Evolutionary conservation across 2,113 vertebrate species (phyloP).

Genomic region (Podiceps cristatus): DNA sequence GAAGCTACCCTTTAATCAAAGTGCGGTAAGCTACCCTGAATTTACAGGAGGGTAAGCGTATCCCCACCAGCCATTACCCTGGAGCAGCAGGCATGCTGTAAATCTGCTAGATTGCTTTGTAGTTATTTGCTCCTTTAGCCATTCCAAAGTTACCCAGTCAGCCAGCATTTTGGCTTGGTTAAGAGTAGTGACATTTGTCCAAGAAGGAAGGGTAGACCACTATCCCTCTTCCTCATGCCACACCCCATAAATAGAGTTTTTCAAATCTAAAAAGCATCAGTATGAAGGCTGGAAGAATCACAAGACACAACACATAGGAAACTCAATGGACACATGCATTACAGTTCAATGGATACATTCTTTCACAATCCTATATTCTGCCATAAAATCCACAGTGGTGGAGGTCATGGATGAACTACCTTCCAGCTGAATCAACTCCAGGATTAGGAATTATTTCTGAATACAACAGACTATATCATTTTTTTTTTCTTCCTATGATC

Average conservation of each 20-base stretch:
- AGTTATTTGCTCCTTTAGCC: background rate
- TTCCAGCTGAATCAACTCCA: background rate
- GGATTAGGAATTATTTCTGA: background rate
- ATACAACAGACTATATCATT: background rate
- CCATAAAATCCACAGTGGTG: background rate
- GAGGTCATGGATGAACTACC: background rate
- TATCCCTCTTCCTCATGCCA: background rate
- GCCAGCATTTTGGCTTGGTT: background rate
- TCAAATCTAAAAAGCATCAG: background rate
- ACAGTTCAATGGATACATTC: background rate
- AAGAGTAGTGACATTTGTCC: background rate
- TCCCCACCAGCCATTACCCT: background rate
- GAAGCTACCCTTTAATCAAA: background rate
- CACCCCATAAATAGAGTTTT: background rate
- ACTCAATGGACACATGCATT: background rate
- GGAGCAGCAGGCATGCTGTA: background rate
- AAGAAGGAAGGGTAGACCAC: background rate
- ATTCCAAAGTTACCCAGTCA: background rate
- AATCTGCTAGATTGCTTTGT: background rate
- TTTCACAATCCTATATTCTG: background rate
- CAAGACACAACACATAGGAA: background rate
- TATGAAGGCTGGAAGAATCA: slow-evolving; percentile 10
- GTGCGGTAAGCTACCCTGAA: background rate
- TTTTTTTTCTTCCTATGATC: background rate
- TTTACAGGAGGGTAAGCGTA: background rate